A percentile compares a stretch with the other conserved stretches of the same genome.
These are phyloP conservation scores for Stigmatopora nigra DNA, from an alignment of 2,113 vertebrate species.

Conservation along the genomic window DNA sequence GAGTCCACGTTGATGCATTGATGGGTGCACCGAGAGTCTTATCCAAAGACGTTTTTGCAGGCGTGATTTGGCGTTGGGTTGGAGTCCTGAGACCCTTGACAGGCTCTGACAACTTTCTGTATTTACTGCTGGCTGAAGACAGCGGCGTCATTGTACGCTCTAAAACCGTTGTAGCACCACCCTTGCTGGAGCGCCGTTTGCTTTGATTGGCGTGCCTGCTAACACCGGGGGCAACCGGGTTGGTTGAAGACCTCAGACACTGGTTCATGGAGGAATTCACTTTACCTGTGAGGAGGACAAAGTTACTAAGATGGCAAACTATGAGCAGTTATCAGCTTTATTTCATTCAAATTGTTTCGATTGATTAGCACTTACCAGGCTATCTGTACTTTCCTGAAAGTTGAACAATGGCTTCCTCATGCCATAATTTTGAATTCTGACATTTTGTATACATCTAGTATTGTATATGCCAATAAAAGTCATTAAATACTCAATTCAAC, in stretches of 20 bases:
- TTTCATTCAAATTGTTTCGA: background rate
- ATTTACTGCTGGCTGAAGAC: conserved; percentile 23
- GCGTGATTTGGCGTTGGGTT: conserved; percentile 34
- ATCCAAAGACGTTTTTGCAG: conserved; percentile 37
- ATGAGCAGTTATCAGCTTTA: background rate
- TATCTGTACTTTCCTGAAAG: background rate
- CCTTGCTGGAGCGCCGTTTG: conserved; percentile 36
- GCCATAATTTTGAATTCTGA: background rate
- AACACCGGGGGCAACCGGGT: conserved; percentile 19
- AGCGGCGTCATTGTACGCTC: background rate
- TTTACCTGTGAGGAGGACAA: conserved; percentile 50
- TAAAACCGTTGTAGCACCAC: conserved; percentile 8
- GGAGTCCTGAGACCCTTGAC: conserved; percentile 36
- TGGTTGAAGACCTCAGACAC: conserved; percentile 39
- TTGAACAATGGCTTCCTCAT: background rate
- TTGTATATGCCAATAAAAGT: background rate
- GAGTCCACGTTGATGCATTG: conserved; percentile 4
- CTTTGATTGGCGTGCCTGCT: conserved; percentile 38
- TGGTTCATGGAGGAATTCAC: conserved; percentile 49
- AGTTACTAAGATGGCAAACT: background rate
- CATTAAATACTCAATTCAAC: no score
- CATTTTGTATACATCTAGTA: background rate
- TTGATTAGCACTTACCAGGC: background rate
- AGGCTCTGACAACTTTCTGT: conserved; percentile 34
- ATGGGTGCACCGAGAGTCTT: background rate